Evolutionary conservation across 2,797 vertebrate species (phyloP).

Genomic region (Bryconaethiops microstoma): DNA sequence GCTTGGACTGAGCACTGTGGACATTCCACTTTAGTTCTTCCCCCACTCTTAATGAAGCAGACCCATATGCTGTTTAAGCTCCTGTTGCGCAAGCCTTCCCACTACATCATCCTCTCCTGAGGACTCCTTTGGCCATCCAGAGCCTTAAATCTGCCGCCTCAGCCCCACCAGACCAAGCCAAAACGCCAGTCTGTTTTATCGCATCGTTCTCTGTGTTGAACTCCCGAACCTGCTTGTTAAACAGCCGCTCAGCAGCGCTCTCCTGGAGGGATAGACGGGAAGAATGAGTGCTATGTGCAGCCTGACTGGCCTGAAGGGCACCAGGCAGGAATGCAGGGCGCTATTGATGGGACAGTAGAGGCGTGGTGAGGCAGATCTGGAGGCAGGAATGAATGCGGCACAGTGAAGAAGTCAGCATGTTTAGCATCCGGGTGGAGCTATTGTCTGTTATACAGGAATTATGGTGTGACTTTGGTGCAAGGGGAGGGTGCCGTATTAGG

Average conservation of each 20-base stretch:
- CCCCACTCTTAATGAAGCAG: slow-evolving; percentile 1
- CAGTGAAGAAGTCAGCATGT: slow-evolving; percentile 6
- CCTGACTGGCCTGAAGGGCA: slow-evolving; percentile 35
- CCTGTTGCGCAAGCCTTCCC: slow-evolving; percentile 7
- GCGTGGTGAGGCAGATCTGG: background rate
- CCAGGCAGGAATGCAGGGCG: slow-evolving; percentile 25
- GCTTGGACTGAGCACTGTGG: too few relatives aligned
- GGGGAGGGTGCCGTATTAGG: too few relatives aligned
- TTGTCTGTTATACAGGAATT: background rate
- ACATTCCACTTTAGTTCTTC: background rate
- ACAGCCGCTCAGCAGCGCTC: background rate
- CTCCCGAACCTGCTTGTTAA: background rate
- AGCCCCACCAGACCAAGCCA: background rate
- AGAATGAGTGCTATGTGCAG: slow-evolving; percentile 36
- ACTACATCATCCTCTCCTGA: background rate
- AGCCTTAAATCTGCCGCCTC: background rate
- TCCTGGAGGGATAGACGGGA: slow-evolving; percentile 13
- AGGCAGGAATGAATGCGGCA: slow-evolving; percentile 8
- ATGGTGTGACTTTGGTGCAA: background rate
- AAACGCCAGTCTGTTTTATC: slow-evolving; percentile 5
- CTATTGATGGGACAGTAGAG: slow-evolving; percentile 26
- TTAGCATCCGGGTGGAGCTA: background rate
- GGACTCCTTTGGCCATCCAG: background rate
- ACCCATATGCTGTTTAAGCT: background rate
- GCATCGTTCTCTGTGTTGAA: background rate